Evolutionary conservation across 2,113 vertebrate genomes (phyloP).

Genomic region (Gnathonemus longibarbis): DNA sequence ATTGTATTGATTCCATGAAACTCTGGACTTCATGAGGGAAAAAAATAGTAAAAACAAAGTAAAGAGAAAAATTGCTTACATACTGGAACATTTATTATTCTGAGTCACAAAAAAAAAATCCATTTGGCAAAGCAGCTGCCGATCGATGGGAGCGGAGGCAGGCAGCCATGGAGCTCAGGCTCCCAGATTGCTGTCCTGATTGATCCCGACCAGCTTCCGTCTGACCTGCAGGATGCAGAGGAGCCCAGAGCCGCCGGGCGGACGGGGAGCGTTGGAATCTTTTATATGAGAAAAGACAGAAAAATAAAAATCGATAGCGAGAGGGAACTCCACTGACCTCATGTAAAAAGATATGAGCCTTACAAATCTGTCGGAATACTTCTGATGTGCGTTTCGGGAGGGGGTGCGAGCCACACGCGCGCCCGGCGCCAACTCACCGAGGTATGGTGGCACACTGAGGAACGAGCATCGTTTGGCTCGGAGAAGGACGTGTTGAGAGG

Average conservation of each 20-base stretch:
- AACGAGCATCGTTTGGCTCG: neutral
- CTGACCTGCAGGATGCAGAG: constrained; percentile 58
- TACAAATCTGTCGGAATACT: constrained; percentile 51
- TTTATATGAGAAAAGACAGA: constrained; percentile 41
- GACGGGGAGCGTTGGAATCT: constrained; percentile 40
- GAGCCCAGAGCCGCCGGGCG: constrained; percentile 42
- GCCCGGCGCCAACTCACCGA: neutral
- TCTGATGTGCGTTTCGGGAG: constrained; percentile 41
- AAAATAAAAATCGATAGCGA: constrained; percentile 61
- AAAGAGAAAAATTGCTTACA: constrained; percentile 66
- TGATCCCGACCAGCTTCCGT: constrained; percentile 59
- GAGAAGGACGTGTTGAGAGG: neutral
- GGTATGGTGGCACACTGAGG: neutral
- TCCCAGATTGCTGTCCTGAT: constrained; percentile 65
- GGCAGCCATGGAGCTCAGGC: constrained; percentile 49
- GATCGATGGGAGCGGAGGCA: constrained; percentile 65
- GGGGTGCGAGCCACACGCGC: neutral
- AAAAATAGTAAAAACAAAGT: constrained; percentile 51
- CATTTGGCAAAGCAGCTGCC: constrained; percentile 68
- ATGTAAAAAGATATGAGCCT: constrained; percentile 50
- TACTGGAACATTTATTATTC: constrained; percentile 61
- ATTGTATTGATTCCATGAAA: constrained; percentile 45
- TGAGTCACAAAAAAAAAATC: constrained; percentile 53
- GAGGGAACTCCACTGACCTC: constrained; percentile 48
- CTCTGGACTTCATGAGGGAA: constrained; percentile 39